phyloP scores from a whole-genome alignment of 2,888 invertebrate species.

The Lithophane socia region DNA sequence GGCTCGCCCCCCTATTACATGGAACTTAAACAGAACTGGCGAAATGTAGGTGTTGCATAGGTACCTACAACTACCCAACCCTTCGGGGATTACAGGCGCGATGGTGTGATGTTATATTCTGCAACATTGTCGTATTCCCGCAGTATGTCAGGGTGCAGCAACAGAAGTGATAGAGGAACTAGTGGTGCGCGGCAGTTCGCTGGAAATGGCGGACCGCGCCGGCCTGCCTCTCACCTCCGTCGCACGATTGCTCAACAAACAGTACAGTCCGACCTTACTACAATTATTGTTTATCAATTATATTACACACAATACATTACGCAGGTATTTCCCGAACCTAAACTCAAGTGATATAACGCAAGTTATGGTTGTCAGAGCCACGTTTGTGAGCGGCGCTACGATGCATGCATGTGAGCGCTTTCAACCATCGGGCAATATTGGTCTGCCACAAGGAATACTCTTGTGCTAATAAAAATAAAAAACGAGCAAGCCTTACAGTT shows the following conservation, averaged over 20 bases:
- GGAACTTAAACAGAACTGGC: background rate
- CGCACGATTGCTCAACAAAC: slow-evolving; percentile 78
- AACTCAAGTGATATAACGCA: background rate
- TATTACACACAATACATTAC: background rate
- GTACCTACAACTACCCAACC: background rate
- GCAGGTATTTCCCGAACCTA: background rate
- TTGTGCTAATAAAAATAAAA: background rate
- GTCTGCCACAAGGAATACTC: background rate
- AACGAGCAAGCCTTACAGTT: too few species aligned
- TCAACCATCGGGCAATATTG: background rate
- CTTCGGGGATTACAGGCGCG: background rate
- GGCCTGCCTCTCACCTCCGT: slow-evolving; percentile 79
- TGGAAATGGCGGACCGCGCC: slow-evolving; percentile 75
- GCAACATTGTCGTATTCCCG: background rate
- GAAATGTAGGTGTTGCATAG: background rate
- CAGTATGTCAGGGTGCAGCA: slow-evolving; percentile 85
- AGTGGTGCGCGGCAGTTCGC: slow-evolving; percentile 83
- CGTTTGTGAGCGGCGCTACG: background rate
- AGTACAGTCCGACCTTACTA: slow-evolving; percentile 65
- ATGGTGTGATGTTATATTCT: background rate
- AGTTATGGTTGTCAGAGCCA: background rate
- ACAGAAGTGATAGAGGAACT: slow-evolving; percentile 83
- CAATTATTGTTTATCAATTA: background rate
- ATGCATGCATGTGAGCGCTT: background rate
- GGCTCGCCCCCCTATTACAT: background rate